Conservation (phyloP, 2,113 vertebrate genomes). For the Myotis lucifugus region DNA sequence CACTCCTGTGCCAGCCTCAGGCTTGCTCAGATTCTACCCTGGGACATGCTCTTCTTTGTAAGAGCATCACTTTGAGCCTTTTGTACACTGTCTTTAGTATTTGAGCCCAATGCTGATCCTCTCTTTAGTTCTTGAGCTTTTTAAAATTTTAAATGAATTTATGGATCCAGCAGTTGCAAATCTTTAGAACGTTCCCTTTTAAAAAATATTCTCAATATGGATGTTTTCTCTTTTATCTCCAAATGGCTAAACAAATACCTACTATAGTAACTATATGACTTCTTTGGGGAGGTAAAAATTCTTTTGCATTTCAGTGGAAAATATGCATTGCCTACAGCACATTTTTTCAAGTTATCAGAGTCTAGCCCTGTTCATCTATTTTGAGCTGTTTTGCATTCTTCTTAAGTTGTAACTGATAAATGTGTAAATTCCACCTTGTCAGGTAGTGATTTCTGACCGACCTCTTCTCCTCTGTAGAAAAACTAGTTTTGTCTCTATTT, state of each 20-base stretch:
- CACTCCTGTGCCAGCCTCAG: neutral
- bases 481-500: neutral
- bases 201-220: neutral
- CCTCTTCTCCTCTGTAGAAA: neutral
- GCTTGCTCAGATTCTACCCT: neutral
- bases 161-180: neutral
- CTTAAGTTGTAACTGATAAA: neutral
- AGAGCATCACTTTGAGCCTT: neutral
- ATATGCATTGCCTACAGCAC: neutral
- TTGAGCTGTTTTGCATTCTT: neutral
- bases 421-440: constrained; percentile 5
- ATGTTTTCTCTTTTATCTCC: neutral
- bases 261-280: neutral
- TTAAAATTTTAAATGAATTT: neutral
- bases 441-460: constrained; percentile 23
- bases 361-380: neutral
- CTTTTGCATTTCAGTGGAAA: neutral
- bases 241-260: neutral
- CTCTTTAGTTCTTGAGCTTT: neutral
- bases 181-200: neutral
- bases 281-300: neutral
- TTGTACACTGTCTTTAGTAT: neutral
- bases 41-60: neutral
- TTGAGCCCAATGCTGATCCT: neutral
- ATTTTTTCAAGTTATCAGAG: neutral